Percentiles rank a stretch among this genome's conserved stretches.
phyloP scores from a whole-genome alignment of 2,113 vertebrate genomes.

The Ophiodon elongatus region DNA sequence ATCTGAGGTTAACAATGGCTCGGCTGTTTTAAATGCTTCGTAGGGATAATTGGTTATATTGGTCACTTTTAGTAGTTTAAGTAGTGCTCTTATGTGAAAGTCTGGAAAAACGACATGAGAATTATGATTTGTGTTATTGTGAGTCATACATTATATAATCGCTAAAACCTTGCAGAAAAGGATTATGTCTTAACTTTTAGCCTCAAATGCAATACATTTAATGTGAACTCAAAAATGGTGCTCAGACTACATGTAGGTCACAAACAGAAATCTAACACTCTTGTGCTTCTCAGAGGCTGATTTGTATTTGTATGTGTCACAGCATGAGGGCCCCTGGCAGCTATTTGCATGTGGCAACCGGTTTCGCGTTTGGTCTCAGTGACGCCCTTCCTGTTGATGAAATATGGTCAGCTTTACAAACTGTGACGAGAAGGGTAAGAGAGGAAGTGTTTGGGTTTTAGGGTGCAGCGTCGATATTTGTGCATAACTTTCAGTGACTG shows the following conservation, averaged over 20 bases:
- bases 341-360: constrained; percentile 49
- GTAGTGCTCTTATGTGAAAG: not conserved
- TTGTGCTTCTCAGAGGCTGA: not conserved
- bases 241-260: not conserved
- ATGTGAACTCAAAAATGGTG: not conserved
- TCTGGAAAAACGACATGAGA: not conserved
- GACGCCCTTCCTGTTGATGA: not conserved
- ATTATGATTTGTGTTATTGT: not conserved
- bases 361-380: constrained; percentile 51
- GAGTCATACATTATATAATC: not conserved
- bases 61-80: not conserved
- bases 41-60: not conserved
- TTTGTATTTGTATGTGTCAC: constrained; percentile 32
- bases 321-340: not conserved
- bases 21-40: not conserved
- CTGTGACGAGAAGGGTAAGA: not conserved
- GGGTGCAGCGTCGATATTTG: not conserved
- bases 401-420: constrained; percentile 5
- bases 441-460: not conserved
- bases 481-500: not conserved
- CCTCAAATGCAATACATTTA: not conserved
- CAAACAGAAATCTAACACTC: not conserved
- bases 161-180: not conserved
- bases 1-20: too few relatives aligned
- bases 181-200: constrained; percentile 17